Evolutionary conservation across 2,888 invertebrate genomes (phyloP).

Genomic region (Dilophus febrilis): DNA sequence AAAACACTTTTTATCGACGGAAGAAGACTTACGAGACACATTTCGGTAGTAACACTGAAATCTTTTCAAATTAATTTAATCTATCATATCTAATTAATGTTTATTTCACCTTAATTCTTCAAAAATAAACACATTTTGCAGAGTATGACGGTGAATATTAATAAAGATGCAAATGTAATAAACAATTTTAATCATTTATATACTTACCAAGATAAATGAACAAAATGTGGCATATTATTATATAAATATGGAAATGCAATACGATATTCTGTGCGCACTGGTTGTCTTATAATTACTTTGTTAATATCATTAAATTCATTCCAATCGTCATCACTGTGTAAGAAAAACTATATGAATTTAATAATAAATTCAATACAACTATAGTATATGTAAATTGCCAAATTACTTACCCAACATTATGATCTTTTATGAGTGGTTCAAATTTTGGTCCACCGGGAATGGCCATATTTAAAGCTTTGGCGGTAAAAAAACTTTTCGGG

Average conservation of each 20-base stretch:
- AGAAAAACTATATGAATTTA: slow-evolving; percentile 8
- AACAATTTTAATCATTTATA: slow-evolving; percentile 1
- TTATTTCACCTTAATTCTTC: neutral
- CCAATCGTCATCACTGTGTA: slow-evolving; percentile 92
- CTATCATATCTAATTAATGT: neutral
- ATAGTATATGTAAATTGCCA: slow-evolving; percentile 3
- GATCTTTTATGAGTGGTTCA: slow-evolving; percentile 96
- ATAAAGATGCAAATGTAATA: slow-evolving; percentile 2
- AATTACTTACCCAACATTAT: slow-evolving; percentile 64
- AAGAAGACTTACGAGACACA: too few relatives aligned
- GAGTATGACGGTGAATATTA: too few relatives aligned
- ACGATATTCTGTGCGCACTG: slow-evolving; percentile 95
- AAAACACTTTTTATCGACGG: too few relatives aligned
- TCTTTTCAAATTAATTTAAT: too few relatives aligned
- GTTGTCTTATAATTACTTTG: slow-evolving; percentile 98
- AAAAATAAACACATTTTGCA: too few relatives aligned
- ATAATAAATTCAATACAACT: slow-evolving; percentile 5
- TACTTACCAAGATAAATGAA: slow-evolving; percentile 88
- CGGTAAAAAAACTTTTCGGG: slow-evolving; percentile 98
- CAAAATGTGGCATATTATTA: slow-evolving; percentile 97
- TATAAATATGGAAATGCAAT: slow-evolving; percentile 99
- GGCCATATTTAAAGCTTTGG: slow-evolving; percentile 98
- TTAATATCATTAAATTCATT: slow-evolving; percentile 99
- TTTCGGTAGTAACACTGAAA: too few relatives aligned
- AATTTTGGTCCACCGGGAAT: slow-evolving; percentile 99